These are phyloP conservation scores for Pteromalus puparum DNA, from an alignment of 1,140 invertebrate species.

Conservation along the genomic window DNA sequence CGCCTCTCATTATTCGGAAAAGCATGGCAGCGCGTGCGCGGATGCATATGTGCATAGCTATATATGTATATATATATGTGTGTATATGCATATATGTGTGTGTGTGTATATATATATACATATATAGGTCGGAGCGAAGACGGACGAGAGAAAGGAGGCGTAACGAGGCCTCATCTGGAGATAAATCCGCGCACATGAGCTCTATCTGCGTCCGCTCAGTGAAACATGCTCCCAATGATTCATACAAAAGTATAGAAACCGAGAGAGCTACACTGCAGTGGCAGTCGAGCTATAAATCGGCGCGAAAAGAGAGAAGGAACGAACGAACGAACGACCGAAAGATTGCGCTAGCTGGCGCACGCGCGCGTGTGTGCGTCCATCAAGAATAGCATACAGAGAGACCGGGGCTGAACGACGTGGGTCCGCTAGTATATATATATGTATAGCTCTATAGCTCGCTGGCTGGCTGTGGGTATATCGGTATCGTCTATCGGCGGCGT, in stretches of 20 bases:
- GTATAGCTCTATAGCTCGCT: too few relatives aligned
- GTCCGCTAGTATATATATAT: too few relatives aligned
- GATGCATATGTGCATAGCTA: too few relatives aligned
- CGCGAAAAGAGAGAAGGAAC: conserved; percentile 52
- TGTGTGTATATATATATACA: too few relatives aligned
- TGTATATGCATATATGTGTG: too few relatives aligned
- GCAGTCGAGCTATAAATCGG: conserved; percentile 32
- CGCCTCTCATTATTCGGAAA: background rate
- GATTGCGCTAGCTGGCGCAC: too few relatives aligned
- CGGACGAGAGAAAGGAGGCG: background rate
- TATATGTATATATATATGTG: too few relatives aligned
- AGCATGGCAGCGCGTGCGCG: background rate
- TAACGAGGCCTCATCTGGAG: conserved; percentile 41
- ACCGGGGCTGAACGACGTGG: background rate
- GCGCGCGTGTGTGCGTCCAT: conserved; percentile 53
- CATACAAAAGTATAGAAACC: conserved; percentile 45
- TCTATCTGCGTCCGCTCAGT: conserved; percentile 44
- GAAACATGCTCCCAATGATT: conserved; percentile 47
- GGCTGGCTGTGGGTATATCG: conserved; percentile 4
- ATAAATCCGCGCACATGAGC: conserved; percentile 32
- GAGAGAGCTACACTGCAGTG: too few relatives aligned
- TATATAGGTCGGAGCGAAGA: background rate
- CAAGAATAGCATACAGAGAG: conserved; percentile 39
- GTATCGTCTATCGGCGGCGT: conserved; percentile 60
- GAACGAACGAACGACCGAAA: conserved; percentile 26